Percentiles rank a stretch among this genome's conserved stretches.
phyloP scores from a whole-genome alignment of 2,113 vertebrate genomes.

The Nycticorax nycticorax region DNA sequence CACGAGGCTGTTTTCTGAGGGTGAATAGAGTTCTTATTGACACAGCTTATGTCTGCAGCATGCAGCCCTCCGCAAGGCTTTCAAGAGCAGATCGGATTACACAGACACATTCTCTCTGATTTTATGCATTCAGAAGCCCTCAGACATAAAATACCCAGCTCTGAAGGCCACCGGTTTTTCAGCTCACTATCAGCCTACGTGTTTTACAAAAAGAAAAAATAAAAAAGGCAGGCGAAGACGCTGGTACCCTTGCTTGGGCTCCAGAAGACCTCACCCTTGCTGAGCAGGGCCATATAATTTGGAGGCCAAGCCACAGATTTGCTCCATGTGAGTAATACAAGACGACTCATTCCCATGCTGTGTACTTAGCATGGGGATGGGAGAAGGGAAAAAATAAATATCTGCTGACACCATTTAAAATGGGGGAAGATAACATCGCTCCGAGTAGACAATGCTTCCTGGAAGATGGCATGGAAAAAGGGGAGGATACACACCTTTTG shows the following conservation, averaged over 20 bases:
- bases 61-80: constrained; percentile 50
- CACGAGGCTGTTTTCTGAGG: constrained; percentile 65
- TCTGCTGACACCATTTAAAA: constrained; percentile 38
- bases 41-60: constrained; percentile 63
- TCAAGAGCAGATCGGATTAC: constrained; percentile 69
- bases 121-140: constrained; percentile 58
- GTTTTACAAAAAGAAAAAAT: not conserved
- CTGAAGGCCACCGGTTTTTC: not conserved
- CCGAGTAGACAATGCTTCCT: not conserved
- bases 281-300: not conserved
- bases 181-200: not conserved
- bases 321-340: constrained; percentile 6
- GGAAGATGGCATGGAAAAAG: constrained; percentile 26
- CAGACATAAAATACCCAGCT: constrained; percentile 43
- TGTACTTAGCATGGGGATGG: not conserved
- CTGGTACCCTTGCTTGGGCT: not conserved
- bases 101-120: constrained; percentile 27
- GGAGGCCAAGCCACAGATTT: constrained; percentile 24
- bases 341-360: not conserved
- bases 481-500: not conserved
- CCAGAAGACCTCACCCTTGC: not conserved
- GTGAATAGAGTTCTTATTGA: constrained; percentile 66
- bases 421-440: not conserved
- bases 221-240: not conserved
- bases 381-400: constrained; percentile 16